Evolutionary conservation across 2,888 invertebrate genomes (phyloP).

Genomic region (Macaria liturata): DNA sequence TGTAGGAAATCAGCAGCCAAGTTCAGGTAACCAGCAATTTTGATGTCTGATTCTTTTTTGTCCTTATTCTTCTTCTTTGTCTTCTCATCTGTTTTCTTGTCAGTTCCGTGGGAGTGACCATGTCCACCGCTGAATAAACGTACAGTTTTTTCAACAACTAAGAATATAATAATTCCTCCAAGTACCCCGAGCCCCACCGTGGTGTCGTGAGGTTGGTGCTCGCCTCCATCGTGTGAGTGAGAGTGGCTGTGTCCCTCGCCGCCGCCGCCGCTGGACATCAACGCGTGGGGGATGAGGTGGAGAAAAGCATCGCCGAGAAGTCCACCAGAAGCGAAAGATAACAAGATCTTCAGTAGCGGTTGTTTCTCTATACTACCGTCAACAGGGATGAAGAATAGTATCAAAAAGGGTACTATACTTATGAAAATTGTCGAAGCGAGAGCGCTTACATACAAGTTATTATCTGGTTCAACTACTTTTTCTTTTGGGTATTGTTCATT

Average conservation of each 20-base stretch:
- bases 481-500: conserved; percentile 73
- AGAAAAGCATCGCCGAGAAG: conserved; percentile 99
- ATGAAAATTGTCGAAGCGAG: conserved; percentile 96
- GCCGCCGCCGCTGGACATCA: conserved; percentile 58
- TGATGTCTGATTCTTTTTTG: conserved; percentile 68
- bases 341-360: conserved; percentile 93
- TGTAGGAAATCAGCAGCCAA: conserved; percentile 99
- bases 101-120: conserved; percentile 87
- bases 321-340: conserved; percentile 97
- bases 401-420: conserved; percentile 96
- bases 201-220: conserved; percentile 88
- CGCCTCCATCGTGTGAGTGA: conserved; percentile 78
- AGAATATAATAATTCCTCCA: conserved; percentile 95
- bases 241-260: conserved; percentile 79
- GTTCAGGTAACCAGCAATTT: conserved; percentile 93
- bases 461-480: conserved; percentile 55
- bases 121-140: conserved; percentile 93
- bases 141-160: conserved; percentile 96
- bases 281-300: conserved; percentile 98
- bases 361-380: conserved; percentile 93
- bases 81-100: conserved; percentile 70
- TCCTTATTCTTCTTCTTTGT: conserved; percentile 63
- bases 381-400: conserved; percentile 96
- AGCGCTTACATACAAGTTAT: conserved; percentile 89
- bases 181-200: conserved; percentile 97